Evolutionary conservation across 2,888 invertebrate genomes (phyloP).

Genomic region (Nymphalis c-album): DNA sequence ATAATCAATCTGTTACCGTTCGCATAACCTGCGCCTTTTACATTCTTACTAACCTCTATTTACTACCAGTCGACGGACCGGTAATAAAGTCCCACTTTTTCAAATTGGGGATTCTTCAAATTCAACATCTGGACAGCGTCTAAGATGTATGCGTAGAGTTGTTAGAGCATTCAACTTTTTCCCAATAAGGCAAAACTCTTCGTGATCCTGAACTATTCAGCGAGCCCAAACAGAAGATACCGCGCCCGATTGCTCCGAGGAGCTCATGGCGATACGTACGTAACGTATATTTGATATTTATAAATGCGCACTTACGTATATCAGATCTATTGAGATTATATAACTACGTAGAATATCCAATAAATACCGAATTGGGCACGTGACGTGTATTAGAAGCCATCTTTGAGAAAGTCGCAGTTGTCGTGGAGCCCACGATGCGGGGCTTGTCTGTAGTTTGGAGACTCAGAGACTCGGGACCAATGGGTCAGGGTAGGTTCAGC

Average conservation of each 20-base stretch:
- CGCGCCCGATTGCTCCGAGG: no score
- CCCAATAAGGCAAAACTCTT: constrained; percentile 25
- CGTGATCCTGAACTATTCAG: constrained; percentile 13
- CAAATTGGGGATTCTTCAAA: no score
- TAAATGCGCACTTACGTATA: constrained; percentile 29
- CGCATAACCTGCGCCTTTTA: constrained; percentile 8
- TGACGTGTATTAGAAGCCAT: constrained; percentile 15
- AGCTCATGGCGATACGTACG: constrained; percentile 11
- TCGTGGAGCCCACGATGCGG: constrained; percentile 25
- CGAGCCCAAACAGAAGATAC: constrained; percentile 12
- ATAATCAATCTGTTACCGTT: background rate
- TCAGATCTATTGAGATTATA: constrained; percentile 12
- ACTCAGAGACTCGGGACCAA: constrained; percentile 26
- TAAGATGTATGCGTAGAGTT: constrained; percentile 13
- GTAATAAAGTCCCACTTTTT: no score
- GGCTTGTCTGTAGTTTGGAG: constrained; percentile 28
- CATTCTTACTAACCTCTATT: constrained; percentile 8
- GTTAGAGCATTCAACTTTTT: constrained; percentile 24
- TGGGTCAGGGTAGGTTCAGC: constrained; percentile 50
- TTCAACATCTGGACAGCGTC: background rate
- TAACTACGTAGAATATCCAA: constrained; percentile 7
- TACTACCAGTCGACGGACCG: background rate
- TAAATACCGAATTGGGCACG: constrained; percentile 5
- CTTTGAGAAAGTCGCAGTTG: constrained; percentile 16
- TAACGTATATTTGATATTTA: background rate